phyloP scores from a whole-genome alignment of 2,888 invertebrate genomes.

The Agrochola litura region DNA sequence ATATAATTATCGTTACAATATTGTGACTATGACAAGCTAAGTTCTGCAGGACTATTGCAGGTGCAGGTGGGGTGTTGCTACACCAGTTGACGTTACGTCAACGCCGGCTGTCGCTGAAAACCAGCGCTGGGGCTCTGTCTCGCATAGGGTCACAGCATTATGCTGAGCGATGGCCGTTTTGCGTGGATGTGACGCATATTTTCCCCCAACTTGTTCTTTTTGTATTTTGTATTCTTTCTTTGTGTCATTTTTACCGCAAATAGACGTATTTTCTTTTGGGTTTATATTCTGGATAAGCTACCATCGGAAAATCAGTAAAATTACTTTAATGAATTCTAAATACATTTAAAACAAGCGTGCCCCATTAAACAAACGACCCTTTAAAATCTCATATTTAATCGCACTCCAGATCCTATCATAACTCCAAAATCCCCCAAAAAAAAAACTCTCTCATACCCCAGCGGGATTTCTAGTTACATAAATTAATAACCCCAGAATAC shows the following conservation, averaged over 20 bases:
- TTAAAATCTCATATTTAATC: constrained; percentile 2
- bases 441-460: not conserved
- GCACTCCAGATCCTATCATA: not conserved
- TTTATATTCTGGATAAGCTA: not conserved
- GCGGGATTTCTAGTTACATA: constrained; percentile 12
- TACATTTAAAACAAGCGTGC: constrained; percentile 20
- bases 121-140: no score
- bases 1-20: not conserved
- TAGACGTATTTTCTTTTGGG: not conserved
- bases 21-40: not conserved
- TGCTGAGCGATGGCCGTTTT: no score
- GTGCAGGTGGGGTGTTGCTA: no score
- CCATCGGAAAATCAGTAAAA: not conserved
- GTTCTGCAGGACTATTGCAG: not conserved
- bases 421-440: not conserved
- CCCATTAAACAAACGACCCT: constrained; percentile 12
- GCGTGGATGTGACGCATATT: no score
- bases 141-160: no score
- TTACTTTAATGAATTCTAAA: not conserved
- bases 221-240: no score
- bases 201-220: no score
- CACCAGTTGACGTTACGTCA: no score
- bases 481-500: constrained; percentile 33
- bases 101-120: no score
- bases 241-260: no score